Conservation (phyloP, 2,888 invertebrate genomes). For the Dexiosoma caninum region DNA sequence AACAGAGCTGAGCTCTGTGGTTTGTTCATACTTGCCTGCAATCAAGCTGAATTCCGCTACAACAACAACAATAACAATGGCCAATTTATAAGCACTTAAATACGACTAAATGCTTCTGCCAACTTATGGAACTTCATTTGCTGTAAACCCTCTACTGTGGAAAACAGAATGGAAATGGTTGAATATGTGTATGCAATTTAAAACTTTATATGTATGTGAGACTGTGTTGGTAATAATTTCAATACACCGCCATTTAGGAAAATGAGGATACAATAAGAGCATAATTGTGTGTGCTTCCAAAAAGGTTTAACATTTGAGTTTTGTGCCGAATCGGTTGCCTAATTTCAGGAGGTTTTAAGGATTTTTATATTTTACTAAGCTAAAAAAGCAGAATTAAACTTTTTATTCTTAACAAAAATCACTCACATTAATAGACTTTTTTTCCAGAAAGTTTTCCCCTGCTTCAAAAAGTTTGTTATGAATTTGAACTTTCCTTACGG, state of each 20-base stretch:
- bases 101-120: constrained; percentile 48
- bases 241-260: not conserved
- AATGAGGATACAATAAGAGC: not conserved
- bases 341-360: not conserved
- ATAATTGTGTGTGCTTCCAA: not conserved
- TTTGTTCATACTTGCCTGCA: not conserved
- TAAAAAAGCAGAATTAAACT: not conserved
- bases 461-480: not conserved
- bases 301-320: not conserved
- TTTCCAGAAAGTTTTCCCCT: not conserved
- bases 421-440: not conserved
- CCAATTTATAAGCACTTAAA: constrained; percentile 54
- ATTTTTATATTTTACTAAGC: not conserved
- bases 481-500: constrained; percentile 21
- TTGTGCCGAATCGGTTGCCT: not conserved
- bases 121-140: constrained; percentile 31
- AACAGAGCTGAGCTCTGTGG: constrained; percentile 9
- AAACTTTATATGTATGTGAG: not conserved
- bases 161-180: not conserved
- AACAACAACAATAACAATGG: not conserved
- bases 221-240: not conserved
- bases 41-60: not conserved
- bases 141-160: constrained; percentile 14
- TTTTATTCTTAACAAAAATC: too few species aligned
- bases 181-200: not conserved